These are phyloP conservation scores for Aselliscus stoliczkanus DNA, from an alignment of 2,797 vertebrate genomes.

Conservation along the genomic window DNA sequence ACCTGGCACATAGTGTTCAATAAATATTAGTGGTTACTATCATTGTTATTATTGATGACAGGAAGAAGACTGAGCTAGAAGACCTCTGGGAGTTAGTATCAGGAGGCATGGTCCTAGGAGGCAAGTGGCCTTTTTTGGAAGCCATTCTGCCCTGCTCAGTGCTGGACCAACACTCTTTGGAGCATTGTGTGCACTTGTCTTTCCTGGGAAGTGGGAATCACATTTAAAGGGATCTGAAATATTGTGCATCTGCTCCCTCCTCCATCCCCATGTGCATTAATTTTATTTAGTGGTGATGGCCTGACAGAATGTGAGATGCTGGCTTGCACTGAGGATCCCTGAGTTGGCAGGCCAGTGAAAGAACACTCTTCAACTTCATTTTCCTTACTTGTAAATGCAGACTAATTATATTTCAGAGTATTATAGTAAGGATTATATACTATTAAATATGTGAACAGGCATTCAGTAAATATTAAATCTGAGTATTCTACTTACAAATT, in stretches of 20 bases:
- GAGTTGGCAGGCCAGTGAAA: neutral
- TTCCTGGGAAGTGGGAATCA: neutral
- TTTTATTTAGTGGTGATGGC: conserved; percentile 17
- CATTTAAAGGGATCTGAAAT: conserved; percentile 11
- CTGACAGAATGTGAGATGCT: neutral
- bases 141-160: neutral
- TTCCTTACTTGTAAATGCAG: conserved; percentile 24
- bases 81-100: neutral
- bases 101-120: neutral
- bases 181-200: neutral
- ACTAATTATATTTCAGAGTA: neutral
- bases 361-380: neutral
- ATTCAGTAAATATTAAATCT: conserved; percentile 34
- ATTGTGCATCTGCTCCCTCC: neutral
- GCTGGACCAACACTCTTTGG: neutral
- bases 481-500: neutral
- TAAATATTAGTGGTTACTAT: neutral
- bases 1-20: neutral
- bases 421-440: neutral
- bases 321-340: neutral
- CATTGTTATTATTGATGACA: neutral
- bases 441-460: conserved; percentile 29
- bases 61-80: neutral
- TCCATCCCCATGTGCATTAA: neutral
- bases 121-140: neutral